These are phyloP conservation scores for Drosophila baimaii DNA, from an alignment of 1,140 invertebrate genomes.

Conservation along the genomic window DNA sequence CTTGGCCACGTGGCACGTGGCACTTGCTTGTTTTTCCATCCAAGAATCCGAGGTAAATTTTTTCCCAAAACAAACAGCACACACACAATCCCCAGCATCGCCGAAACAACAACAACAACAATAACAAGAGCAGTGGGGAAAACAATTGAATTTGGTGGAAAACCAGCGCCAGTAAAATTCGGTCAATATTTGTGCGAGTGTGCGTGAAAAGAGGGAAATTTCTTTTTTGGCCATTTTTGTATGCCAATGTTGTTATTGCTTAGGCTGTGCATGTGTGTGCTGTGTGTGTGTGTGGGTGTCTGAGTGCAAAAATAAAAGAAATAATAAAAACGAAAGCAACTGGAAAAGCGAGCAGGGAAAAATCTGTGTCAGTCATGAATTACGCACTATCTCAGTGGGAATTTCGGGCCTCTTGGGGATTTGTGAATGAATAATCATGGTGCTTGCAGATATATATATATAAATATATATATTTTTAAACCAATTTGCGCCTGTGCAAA, in stretches of 20 bases:
- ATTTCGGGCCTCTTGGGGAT: constrained; percentile 29
- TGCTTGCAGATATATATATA: neutral
- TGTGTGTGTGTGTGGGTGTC: constrained; percentile 7
- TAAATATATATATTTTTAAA: constrained; percentile 17
- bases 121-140: constrained; percentile 7
- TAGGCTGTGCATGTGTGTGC: neutral
- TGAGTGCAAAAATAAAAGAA: constrained; percentile 24
- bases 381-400: constrained; percentile 51
- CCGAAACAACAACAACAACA: constrained; percentile 23
- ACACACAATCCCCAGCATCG: constrained; percentile 16
- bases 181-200: constrained; percentile 70
- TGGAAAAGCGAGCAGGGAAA: constrained; percentile 11
- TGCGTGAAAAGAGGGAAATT: constrained; percentile 39
- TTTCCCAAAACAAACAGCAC: constrained; percentile 36
- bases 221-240: constrained; percentile 29
- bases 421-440: constrained; percentile 37
- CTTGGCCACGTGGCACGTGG: constrained; percentile 37
- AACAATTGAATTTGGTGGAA: constrained; percentile 14
- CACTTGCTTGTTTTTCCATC: constrained; percentile 37
- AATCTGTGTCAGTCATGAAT: constrained; percentile 71
- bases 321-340: neutral
- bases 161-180: constrained; percentile 63
- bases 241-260: constrained; percentile 21
- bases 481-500: constrained; percentile 27
- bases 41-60: constrained; percentile 29